These are phyloP conservation scores for Helicolenus hilgendorfi DNA, from an alignment of 2,797 vertebrate genomes.

Conservation along the genomic window DNA sequence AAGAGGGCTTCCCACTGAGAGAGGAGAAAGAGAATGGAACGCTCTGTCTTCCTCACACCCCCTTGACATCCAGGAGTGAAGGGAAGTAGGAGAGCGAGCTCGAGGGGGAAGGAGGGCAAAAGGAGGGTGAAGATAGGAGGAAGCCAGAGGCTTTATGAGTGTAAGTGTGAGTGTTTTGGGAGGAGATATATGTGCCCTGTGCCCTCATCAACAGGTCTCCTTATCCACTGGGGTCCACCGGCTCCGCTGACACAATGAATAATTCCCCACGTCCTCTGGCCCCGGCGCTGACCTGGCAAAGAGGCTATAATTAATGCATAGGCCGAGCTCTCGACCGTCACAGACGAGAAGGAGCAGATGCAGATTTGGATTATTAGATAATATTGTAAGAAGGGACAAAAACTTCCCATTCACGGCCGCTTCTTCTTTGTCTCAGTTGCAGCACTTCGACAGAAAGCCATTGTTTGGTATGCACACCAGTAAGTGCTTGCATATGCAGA, in stretches of 20 bases:
- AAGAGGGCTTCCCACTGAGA: slow-evolving; percentile 75
- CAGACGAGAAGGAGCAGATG: slow-evolving; percentile 46
- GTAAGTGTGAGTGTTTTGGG: slow-evolving; percentile 55
- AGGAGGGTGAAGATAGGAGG: slow-evolving; percentile 41
- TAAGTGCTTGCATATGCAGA: slow-evolving; percentile 72
- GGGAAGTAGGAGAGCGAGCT: slow-evolving; percentile 31
- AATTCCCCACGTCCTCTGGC: slow-evolving; percentile 81
- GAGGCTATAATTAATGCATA: slow-evolving; percentile 82
- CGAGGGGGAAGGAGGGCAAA: slow-evolving; percentile 33
- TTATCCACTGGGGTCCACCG: slow-evolving; percentile 54
- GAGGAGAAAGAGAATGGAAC: slow-evolving; percentile 45
- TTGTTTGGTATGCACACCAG: slow-evolving; percentile 70
- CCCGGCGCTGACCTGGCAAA: slow-evolving; percentile 75
- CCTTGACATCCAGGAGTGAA: slow-evolving; percentile 76
- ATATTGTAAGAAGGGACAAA: slow-evolving; percentile 64
- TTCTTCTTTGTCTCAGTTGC: slow-evolving; percentile 44
- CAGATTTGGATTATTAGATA: slow-evolving; percentile 73
- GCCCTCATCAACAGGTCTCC: slow-evolving; percentile 79
- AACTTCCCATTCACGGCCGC: neutral
- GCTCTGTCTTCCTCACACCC: slow-evolving; percentile 47
- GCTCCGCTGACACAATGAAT: slow-evolving; percentile 83
- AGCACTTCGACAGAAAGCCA: slow-evolving; percentile 8
- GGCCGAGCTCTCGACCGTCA: slow-evolving; percentile 22
- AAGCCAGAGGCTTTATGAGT: slow-evolving; percentile 30
- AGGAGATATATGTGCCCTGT: slow-evolving; percentile 49